phyloP scores from a whole-genome alignment of 2,888 invertebrate species.

The Copidosoma aretas region DNA sequence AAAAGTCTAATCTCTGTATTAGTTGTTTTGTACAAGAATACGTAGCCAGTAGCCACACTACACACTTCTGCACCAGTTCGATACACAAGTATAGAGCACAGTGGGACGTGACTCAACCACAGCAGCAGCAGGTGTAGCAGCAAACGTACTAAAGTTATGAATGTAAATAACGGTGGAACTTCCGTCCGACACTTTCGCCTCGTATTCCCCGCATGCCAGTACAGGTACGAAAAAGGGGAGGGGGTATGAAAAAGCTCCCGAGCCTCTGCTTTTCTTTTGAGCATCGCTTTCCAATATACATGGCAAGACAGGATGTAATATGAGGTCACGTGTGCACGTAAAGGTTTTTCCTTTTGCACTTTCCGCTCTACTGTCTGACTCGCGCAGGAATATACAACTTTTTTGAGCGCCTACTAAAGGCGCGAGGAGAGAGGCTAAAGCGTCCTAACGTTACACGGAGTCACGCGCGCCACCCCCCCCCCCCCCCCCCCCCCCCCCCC shows the following conservation, averaged over 20 bases:
- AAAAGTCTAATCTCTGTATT: too few relatives aligned
- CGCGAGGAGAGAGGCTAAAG: neutral
- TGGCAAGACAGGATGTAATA: too few relatives aligned
- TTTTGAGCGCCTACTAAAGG: slow-evolving; percentile 2
- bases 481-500: too few relatives aligned
- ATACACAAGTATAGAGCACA: too few relatives aligned
- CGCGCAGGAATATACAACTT: slow-evolving; percentile 6
- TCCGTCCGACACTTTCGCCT: slow-evolving; percentile 3
- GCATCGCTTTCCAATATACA: neutral
- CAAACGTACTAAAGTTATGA: slow-evolving; percentile 53
- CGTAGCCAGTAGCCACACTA: too few relatives aligned
- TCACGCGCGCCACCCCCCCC: neutral
- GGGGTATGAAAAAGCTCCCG: too few relatives aligned
- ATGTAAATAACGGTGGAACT: slow-evolving; percentile 54
- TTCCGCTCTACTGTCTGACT: neutral
- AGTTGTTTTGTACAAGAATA: too few relatives aligned
- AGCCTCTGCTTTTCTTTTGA: neutral
- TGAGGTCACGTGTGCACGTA: too few relatives aligned
- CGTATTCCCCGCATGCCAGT: neutral
- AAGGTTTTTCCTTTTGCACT: neutral
- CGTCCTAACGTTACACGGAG: slow-evolving; percentile 5
- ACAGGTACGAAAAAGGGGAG: neutral
- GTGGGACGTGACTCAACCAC: too few relatives aligned
- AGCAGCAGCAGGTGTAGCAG: neutral
- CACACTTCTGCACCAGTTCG: too few relatives aligned